Evolutionary conservation across 1,140 invertebrate genomes (phyloP).

Genomic region (Aphis craccivora): DNA sequence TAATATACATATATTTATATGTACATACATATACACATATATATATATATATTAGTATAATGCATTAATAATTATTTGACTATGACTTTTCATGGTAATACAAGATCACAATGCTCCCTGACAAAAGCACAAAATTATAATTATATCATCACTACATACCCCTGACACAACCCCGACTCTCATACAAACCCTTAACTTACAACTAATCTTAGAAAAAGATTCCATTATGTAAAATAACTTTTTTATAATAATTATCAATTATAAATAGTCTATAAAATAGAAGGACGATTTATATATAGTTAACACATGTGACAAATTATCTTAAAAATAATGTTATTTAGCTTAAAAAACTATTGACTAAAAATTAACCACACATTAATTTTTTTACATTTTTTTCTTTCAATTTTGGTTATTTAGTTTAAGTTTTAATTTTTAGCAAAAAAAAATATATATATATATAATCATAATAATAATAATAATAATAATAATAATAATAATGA

Average conservation of each 20-base stretch:
- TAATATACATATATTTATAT: constrained; percentile 12
- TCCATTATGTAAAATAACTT: constrained; percentile 54
- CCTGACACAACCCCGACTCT: constrained; percentile 34
- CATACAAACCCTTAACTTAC: constrained; percentile 21
- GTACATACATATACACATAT: neutral
- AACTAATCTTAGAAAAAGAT: constrained; percentile 49
- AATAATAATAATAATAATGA: constrained; percentile 38
- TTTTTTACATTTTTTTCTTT: constrained; percentile 48
- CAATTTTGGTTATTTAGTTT: constrained; percentile 36
- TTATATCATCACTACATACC: constrained; percentile 13
- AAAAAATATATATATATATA: constrained; percentile 48
- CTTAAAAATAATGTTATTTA: constrained; percentile 56
- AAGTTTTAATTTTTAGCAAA: constrained; percentile 49
- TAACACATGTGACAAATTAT: constrained; percentile 52
- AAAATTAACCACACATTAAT: constrained; percentile 58
- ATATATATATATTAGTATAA: constrained; percentile 23
- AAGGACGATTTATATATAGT: constrained; percentile 57
- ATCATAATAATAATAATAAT: constrained; percentile 28
- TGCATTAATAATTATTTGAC: constrained; percentile 43
- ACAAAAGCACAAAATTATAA: constrained; percentile 19
- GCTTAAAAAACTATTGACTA: constrained; percentile 57
- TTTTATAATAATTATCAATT: constrained; percentile 22
- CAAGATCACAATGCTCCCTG: constrained; percentile 34
- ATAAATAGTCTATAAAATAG: constrained; percentile 52
- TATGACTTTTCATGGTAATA: constrained; percentile 46